Conservation (phyloP, 2,888 invertebrate species). For the Aethes cnicana region DNA sequence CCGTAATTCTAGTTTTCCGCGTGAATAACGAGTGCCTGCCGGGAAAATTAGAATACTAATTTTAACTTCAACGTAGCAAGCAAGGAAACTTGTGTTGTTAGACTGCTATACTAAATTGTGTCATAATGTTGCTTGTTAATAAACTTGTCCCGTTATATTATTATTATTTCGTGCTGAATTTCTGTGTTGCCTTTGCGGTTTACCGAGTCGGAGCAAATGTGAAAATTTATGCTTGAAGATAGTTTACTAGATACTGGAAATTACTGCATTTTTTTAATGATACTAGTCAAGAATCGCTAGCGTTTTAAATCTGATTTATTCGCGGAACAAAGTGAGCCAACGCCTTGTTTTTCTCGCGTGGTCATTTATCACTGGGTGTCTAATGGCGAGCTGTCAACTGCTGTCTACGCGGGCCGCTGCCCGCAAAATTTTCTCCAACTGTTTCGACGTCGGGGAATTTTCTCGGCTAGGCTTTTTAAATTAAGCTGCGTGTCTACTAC, state of each 20-base stretch:
- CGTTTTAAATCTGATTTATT: constrained; percentile 29
- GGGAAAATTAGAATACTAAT: no score
- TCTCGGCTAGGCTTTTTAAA: neutral
- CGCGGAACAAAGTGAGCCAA: constrained; percentile 23
- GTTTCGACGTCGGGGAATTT: neutral
- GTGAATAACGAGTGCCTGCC: no score
- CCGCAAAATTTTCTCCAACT: constrained; percentile 15
- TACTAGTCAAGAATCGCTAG: no score
- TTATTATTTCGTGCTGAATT: neutral
- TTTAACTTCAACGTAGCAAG: no score
- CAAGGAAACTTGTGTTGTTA: no score
- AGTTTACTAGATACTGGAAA: no score
- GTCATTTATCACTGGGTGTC: constrained; percentile 30
- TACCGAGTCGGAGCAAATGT: no score
- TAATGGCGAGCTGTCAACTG: constrained; percentile 34
- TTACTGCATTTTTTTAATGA: no score
- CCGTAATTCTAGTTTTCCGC: no score
- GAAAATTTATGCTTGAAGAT: no score
- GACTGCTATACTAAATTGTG: neutral
- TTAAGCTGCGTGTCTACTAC: no score
- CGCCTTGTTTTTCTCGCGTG: constrained; percentile 29
- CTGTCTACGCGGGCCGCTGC: constrained; percentile 18
- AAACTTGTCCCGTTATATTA: neutral
- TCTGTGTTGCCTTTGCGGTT: neutral
- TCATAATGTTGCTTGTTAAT: neutral